Evolutionary conservation across 2,113 vertebrate species (phyloP), one percentile per base, ranked within the genome.

Genomic region (Diphyllodes magnificus): DNA sequence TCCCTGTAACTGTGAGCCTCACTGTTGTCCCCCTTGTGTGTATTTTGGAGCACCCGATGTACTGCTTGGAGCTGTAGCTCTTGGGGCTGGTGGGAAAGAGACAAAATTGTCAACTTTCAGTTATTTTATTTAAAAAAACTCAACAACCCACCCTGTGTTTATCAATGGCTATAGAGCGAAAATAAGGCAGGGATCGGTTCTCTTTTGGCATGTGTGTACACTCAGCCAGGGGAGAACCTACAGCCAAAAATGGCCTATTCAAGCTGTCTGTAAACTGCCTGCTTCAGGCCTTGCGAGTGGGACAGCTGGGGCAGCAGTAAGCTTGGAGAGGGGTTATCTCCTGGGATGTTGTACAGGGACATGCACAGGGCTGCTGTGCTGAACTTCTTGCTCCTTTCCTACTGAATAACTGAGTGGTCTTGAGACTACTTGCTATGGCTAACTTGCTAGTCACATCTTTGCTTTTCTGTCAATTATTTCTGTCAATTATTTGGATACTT

Each of bases 21-120:
- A 0, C 44, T 60, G 20, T 49, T 84, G 11, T 8, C 18, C 35
- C 7, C 12, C 2, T 37, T 1, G 0, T 2, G 6, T 16, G 6
- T 24, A 10, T 63, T 70, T 68, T 63, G 22, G 69, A 83, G 56
- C 14, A 28, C 9, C 22, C 8, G 13, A 10, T 33, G 23, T 49
- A 13, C 37, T 85, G 13, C 39, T 47, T 68, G 39, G 40, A 82
- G 44, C 13, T 2, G 0, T 27, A 15, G n/a, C 20, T 75, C 30
- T 40, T 45, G 31, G 7, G 6, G 13, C 31, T 70, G 12, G 5
- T 35, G 27, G 33, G 37, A 66, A 81, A 49, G 50, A 79, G 31
- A 49, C 9, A n/a, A 51, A 11, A 50, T 4, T 13, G 9, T 42
- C 39, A n/a, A 21, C 23, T 78, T 86, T 31, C 11, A 16, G 4